Evolutionary conservation across 92 coral and sea anemone genomes (phyloP).

Genomic region (Meandrina meandrites): DNA sequence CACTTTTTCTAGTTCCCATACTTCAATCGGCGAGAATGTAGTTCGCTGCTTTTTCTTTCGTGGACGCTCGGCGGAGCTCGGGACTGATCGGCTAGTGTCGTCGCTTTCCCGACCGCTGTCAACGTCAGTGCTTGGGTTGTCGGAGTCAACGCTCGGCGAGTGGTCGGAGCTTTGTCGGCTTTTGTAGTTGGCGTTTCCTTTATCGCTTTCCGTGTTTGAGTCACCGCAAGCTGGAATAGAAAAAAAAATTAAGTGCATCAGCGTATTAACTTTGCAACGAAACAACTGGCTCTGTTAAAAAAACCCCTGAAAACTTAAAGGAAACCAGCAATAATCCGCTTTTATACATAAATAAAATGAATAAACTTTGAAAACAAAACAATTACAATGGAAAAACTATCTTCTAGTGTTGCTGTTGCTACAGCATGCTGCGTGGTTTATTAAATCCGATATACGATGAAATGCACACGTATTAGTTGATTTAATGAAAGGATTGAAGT

Average conservation of each 20-base stretch:
- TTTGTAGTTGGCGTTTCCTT: not conserved
- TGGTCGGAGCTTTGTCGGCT: slow-evolving; percentile 18
- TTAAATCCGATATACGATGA: too few relatives aligned
- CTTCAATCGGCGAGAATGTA: slow-evolving; percentile 35
- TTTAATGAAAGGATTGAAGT: too few relatives aligned
- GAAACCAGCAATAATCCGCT: too few relatives aligned
- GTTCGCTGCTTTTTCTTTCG: slow-evolving; percentile 29
- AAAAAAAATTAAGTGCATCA: not conserved
- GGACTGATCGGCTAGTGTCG: slow-evolving; percentile 7
- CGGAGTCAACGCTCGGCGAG: slow-evolving; percentile 30
- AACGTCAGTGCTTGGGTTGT: slow-evolving; percentile 25
- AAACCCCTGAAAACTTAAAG: too few relatives aligned
- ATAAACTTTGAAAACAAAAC: too few relatives aligned
- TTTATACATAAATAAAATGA: too few relatives aligned
- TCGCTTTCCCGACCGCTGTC: slow-evolving; percentile 47
- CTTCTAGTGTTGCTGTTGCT: too few relatives aligned
- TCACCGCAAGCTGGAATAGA: not conserved
- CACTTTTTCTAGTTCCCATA: slow-evolving; percentile 35
- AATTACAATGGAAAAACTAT: too few relatives aligned
- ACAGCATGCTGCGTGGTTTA: too few relatives aligned
- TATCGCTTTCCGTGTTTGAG: not conserved
- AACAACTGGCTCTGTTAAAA: too few relatives aligned
- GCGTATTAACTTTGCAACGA: not conserved
- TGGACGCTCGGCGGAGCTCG: slow-evolving; percentile 23
- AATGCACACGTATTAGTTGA: too few relatives aligned